Evolutionary conservation across 2,113 vertebrate genomes (phyloP), one percentile per base, ranked within the genome.

Genomic region (Nothoprocta perdicaria): DNA sequence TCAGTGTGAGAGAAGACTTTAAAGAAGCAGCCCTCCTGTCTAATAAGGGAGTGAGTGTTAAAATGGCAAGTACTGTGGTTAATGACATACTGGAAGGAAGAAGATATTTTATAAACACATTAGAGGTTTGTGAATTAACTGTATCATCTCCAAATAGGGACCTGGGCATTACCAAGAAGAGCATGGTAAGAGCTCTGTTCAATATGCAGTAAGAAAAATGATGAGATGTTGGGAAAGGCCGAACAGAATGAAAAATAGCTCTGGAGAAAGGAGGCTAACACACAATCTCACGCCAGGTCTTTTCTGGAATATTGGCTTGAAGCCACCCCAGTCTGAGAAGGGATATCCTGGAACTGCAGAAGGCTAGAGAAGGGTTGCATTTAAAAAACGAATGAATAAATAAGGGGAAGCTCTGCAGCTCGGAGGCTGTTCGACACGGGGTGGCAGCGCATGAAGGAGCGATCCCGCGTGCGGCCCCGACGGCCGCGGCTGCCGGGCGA

Each of bases 381-480:
- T 48, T 48, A 10, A 22, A 48, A 22, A 46, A 46, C 19, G 45
- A 48, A 48, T 48, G 8, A 48, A 46, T 46, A 46, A 46, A 22
- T 48, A 48, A 48, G 46, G 46, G 52, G 5, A 53, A 77, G 24
- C 11, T 35, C 8, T 4, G 38, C 50, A 6, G 19, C n/a, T 35
- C 8, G 48, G 29, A 66, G 23, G 27, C 61, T 75, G 57, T 33
- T 19, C 43, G 57, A 76, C 35, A n/a, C 9, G 57, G 62, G n/a
- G 27, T 26, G 48, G 66, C 66, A 53, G 52, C 8, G 26, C 24
- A 6, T 14, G 0, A 3, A 7, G 29, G 29, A 21, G 14, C 43
- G 43, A 1, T 0, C 13, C 26, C 7, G 5, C 13, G 27, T 12
- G 2, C 72, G 4, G 17, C 1, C 18, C 4, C n/a, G 18, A 41